phyloP scores from a whole-genome alignment of 2,113 vertebrate genomes.

The Spea bombifrons region DNA sequence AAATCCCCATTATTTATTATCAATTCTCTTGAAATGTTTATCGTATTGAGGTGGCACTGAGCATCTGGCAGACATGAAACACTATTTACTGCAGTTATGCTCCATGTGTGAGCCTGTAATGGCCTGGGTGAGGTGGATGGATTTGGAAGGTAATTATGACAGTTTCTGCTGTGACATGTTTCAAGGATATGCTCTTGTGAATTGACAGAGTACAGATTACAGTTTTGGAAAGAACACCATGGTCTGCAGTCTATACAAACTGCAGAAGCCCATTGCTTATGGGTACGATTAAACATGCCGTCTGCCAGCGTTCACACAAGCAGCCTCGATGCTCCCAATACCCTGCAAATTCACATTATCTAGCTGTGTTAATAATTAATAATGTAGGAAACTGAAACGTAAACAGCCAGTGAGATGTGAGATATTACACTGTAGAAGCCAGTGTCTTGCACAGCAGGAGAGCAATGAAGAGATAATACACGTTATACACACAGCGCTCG shows the following conservation, averaged over 20 bases:
- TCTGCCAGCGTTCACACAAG: neutral
- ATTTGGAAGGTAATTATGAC: constrained; percentile 25
- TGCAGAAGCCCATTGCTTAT: too few relatives aligned
- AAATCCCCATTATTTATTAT: constrained; percentile 3
- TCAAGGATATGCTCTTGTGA: constrained; percentile 24
- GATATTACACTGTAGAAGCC: constrained; percentile 5
- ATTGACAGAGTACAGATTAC: constrained; percentile 36
- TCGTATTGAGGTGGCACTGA: constrained; percentile 20
- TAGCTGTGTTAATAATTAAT: constrained; percentile 28
- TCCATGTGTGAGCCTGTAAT: constrained; percentile 28
- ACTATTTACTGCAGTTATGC: neutral
- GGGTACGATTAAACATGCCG: too few relatives aligned
- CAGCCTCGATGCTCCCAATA: neutral
- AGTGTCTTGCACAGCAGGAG: constrained; percentile 8
- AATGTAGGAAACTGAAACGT: constrained; percentile 27
- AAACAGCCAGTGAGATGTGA: constrained; percentile 22
- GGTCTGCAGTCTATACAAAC: neutral
- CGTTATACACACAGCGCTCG: constrained; percentile 23
- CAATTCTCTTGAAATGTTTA: constrained; percentile 22
- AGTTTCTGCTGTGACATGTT: constrained; percentile 39
- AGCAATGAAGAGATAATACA: constrained; percentile 17
- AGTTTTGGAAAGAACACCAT: constrained; percentile 20
- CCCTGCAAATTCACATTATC: neutral
- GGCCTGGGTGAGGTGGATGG: neutral
- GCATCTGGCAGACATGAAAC: constrained; percentile 31